Evolutionary conservation across 2,888 invertebrate genomes (phyloP), one percentile per base, ranked within the genome.

Genomic region (Dynastes grantii): DNA sequence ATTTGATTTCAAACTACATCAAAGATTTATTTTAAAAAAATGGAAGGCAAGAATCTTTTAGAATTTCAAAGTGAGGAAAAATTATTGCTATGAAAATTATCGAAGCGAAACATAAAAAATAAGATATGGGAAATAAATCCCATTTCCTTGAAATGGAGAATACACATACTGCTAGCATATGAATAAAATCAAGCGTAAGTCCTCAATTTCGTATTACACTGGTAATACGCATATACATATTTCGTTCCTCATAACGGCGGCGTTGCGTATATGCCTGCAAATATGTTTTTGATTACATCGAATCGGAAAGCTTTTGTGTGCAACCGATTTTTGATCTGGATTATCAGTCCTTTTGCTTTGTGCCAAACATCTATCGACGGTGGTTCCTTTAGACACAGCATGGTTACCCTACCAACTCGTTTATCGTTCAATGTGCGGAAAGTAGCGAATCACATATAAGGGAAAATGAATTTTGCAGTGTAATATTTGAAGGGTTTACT

Each of bases 211-310:
- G 27, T 45, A 27, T 45, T 61, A 73, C 22, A 61, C 40, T 4
- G 1, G 61, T 49, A 75, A 63, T 45, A 49, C n/a, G 9, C 22
- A 9, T 45, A 75, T 68, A 22, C 22, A 75, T 68, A 13, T 49
- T 73, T 55, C 58, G 55, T 16, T 61, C 45, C 16, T 63, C 9
- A n/a, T 49, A 13, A 1, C 68, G 22, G 6, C 29, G 73, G 13
- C 61, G n/a, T 8, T 22, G 45, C 22, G 40, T 73, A 75, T 61
- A 58, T 16, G 58, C 29, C 49, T 75, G 61, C 27, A 75, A 75
- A 75, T 75, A 75, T 75, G 73, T 40, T 75, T 75, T 75, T 75
- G 73, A 75, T 75, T 75, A 75, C 40, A n/a, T 27, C 61, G 45
- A 27, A 75, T 45, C 22, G 73, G 29, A 45, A n/a, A 22, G 61